phyloP scores from a whole-genome alignment of 2,888 invertebrate species.

The Phoenoteleia sp. region DNA sequence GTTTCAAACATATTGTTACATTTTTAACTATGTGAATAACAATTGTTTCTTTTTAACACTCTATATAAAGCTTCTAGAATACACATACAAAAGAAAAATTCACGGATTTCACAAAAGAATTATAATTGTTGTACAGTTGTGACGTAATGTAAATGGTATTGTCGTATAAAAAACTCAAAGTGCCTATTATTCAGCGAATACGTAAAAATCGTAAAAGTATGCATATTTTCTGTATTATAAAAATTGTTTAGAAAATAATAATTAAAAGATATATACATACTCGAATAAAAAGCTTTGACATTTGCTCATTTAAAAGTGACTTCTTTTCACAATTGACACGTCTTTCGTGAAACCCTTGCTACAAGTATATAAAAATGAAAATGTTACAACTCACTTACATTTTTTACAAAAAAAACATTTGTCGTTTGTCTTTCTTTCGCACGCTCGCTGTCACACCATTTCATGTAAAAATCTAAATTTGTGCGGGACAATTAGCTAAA shows the following conservation, averaged over 20 bases:
- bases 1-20: too few species aligned
- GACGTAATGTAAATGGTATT: too few species aligned
- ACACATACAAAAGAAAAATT: conserved; percentile 2
- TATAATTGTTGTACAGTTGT: background rate
- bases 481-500: conserved; percentile 23
- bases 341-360: conserved; percentile 40
- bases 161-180: background rate
- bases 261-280: background rate
- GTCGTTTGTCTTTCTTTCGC: background rate
- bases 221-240: background rate
- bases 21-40: conserved; percentile 11
- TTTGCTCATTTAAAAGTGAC: conserved; percentile 32
- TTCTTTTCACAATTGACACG: conserved; percentile 34
- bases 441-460: background rate
- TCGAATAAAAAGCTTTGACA: conserved; percentile 39
- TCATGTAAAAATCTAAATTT: conserved; percentile 47
- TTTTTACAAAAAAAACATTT: conserved; percentile 43
- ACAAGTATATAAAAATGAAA: conserved; percentile 54
- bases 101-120: conserved; percentile 14
- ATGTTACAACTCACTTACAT: conserved; percentile 6
- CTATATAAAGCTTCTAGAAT: conserved; percentile 8
- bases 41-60: too few species aligned
- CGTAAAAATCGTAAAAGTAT: conserved; percentile 5
- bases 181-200: background rate
- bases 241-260: background rate